phyloP scores from a whole-genome alignment of 2,888 invertebrate genomes.

The Athalia rosae region DNA sequence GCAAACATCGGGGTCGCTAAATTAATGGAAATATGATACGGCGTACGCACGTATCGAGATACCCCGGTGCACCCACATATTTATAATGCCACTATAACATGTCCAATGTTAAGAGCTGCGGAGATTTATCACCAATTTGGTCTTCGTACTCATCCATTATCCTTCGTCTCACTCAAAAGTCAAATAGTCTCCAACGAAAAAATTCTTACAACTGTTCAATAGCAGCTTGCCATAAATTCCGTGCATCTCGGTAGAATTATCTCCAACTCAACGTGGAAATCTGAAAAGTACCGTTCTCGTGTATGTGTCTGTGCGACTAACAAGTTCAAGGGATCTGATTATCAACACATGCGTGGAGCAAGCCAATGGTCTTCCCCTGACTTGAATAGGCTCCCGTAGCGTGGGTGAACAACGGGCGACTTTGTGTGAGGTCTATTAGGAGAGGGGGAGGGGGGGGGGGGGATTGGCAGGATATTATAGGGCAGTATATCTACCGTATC shows the following conservation, averaged over 20 bases:
- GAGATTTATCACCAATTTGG: conserved; percentile 38
- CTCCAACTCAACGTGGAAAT: neutral
- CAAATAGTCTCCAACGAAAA: conserved; percentile 4
- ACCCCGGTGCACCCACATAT: conserved; percentile 1
- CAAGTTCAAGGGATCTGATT: conserved; percentile 7
- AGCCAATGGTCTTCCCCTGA: conserved; percentile 16
- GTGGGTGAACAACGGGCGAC: conserved; percentile 17
- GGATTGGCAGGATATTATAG: conserved; percentile 63
- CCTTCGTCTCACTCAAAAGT: conserved; percentile 3
- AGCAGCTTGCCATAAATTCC: neutral
- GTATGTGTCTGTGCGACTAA: too few species aligned
- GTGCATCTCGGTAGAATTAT: neutral
- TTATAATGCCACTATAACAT: conserved; percentile 9
- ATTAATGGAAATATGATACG: conserved; percentile 43
- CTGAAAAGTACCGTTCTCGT: too few species aligned
- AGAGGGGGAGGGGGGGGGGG: conserved; percentile 57
- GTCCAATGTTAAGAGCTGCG: neutral
- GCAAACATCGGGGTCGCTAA: conserved; percentile 40
- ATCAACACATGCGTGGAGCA: neutral
- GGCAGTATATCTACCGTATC: conserved; percentile 65
- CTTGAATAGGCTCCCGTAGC: conserved; percentile 28
- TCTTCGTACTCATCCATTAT: neutral
- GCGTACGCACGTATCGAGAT: neutral
- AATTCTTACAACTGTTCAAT: conserved; percentile 19
- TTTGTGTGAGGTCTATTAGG: conserved; percentile 59